Evolutionary conservation across 2,113 vertebrate species (phyloP), one percentile per base, ranked within the genome.

Genomic region (Pomatostomus ruficeps): DNA sequence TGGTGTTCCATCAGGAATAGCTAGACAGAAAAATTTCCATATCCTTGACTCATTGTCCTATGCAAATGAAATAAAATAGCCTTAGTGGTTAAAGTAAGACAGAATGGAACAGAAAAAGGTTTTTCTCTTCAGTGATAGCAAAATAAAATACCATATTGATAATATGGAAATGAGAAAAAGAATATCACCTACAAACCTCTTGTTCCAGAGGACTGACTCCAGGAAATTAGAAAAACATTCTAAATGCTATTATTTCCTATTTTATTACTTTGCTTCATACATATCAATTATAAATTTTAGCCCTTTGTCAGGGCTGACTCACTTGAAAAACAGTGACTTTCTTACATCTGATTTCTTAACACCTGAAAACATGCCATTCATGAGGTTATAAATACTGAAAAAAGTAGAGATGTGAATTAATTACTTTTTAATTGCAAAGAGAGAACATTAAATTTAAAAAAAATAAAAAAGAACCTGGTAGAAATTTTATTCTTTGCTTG

Each of bases 171-270:
- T 94, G 13, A 81, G 1, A 13, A 84, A 90, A 89, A 76, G 7
- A 66, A 66, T 54, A 70, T 89, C 20, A 90, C 1, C 59, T 58
- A 38, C 58, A 23, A 94, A 83, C 20, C 17, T 77, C 49, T 73
- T 86, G 38, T 77, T 88, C 91, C 90, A 85, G 38, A 77, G n/a
- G 51, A 73, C 58, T 77, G 67, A 76, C 38, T 90, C 28, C 75
- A 91, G 92, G 88, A 95, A 93, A 94, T 91, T 88, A 88, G 68
- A 92, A 95, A 76, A 90, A 38, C n/a, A 42, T 17, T 16, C 36
- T 83, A 90, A 96, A 80, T 72, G 40, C 9, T 77, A 4, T 33
- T 68, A 24, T 20, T 48, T 80, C 5, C 3, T 83, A 35, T 92
- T 91, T 83, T 54, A 76, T 88, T 92, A 51, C 43, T 76, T 77